These are phyloP conservation scores for Sternarchorhynchus goeldii DNA, from an alignment of 2,797 vertebrate genomes.

Conservation along the genomic window DNA sequence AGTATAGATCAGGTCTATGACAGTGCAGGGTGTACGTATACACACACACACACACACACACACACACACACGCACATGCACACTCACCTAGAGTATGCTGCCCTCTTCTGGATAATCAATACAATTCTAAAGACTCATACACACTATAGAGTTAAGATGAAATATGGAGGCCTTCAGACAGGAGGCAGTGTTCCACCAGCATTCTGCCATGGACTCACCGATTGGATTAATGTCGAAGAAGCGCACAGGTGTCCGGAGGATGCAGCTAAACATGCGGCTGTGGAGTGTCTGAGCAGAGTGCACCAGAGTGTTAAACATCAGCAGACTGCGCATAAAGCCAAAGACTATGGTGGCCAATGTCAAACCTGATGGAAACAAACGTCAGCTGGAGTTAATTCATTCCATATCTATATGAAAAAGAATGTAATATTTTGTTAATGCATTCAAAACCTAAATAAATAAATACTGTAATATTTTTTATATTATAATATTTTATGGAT, in stretches of 20 bases:
- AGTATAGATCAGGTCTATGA: no score
- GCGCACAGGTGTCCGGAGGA: slow-evolving; percentile 69
- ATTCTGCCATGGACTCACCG: slow-evolving; percentile 62
- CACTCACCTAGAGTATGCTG: background rate
- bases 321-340: slow-evolving; percentile 79
- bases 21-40: no score
- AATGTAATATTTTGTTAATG: no score
- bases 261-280: slow-evolving; percentile 73
- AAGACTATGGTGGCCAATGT: slow-evolving; percentile 81
- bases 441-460: no score
- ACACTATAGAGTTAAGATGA: no score
- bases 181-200: no score
- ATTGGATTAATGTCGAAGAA: slow-evolving; percentile 80
- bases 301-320: slow-evolving; percentile 85
- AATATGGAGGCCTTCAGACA: no score
- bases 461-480: no score
- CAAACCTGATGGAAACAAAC: slow-evolving; percentile 74
- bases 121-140: no score
- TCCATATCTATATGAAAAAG: no score
- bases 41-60: background rate
- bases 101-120: slow-evolving; percentile 29
- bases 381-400: background rate
- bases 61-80: no score
- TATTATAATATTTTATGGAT: no score
- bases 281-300: slow-evolving; percentile 82